Evolutionary conservation across 2,113 vertebrate genomes (phyloP).

Genomic region (Scomber scombrus): DNA sequence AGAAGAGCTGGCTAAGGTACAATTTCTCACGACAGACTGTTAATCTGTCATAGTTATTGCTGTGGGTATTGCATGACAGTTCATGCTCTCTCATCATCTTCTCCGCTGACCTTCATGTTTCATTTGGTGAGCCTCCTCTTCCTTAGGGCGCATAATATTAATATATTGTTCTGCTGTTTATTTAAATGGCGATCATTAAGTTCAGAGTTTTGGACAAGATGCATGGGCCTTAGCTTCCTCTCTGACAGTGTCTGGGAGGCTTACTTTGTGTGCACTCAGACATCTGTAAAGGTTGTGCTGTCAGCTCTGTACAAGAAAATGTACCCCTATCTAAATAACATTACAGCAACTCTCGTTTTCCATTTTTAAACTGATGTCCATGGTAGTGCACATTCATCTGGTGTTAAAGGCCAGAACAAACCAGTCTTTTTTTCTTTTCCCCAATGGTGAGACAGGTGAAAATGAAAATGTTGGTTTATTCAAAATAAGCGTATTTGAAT

Average conservation of each 20-base stretch:
- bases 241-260: conserved; percentile 33
- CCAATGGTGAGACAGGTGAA: not conserved
- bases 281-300: conserved; percentile 40
- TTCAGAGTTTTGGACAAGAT: conserved; percentile 42
- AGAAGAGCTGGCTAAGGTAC: conserved; percentile 48
- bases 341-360: conserved; percentile 6
- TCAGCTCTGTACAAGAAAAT: conserved; percentile 23
- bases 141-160: conserved; percentile 51
- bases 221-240: not conserved
- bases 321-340: not conserved
- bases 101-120: conserved; percentile 74
- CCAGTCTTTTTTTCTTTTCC: not conserved
- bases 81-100: conserved; percentile 70
- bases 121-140: conserved; percentile 59
- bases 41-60: conserved; percentile 77
- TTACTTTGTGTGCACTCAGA: conserved; percentile 17
- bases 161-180: conserved; percentile 62
- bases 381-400: not conserved
- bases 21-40: conserved; percentile 66
- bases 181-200: conserved; percentile 57
- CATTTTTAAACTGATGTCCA: conserved; percentile 26
- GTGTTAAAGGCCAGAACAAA: conserved; percentile 37
- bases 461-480: not conserved
- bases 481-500: not conserved
- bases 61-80: conserved; percentile 69